Conservation (phyloP, 2,113 vertebrate species). For the Cryptoleucopteryx plumbea region DNA sequence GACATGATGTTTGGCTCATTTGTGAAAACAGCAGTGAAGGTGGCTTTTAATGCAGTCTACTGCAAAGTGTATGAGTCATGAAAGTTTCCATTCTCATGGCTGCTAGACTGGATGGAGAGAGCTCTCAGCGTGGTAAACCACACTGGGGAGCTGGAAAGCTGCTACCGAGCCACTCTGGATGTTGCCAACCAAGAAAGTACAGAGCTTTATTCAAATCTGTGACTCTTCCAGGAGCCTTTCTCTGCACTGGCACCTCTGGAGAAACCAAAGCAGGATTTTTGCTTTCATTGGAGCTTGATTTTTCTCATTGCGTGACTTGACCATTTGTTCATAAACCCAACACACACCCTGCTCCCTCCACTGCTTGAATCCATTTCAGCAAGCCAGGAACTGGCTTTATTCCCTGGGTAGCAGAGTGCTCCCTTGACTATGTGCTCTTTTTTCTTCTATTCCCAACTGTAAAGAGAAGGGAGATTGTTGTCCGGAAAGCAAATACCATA, state of each 20-base stretch:
- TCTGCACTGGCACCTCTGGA: slow-evolving; percentile 12
- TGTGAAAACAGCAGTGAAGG: not conserved
- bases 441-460: slow-evolving; percentile 27
- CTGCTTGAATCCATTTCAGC: not conserved
- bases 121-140: slow-evolving; percentile 59
- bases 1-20: not conserved
- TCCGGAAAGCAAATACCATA: slow-evolving; percentile 1
- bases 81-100: slow-evolving; percentile 51
- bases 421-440: slow-evolving; percentile 14
- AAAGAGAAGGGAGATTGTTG: slow-evolving; percentile 22
- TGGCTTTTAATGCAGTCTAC: slow-evolving; percentile 24
- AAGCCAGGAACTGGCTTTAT: slow-evolving; percentile 34
- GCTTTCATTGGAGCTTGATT: slow-evolving; percentile 42
- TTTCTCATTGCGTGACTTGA: slow-evolving; percentile 50
- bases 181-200: slow-evolving; percentile 31
- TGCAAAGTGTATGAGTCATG: slow-evolving; percentile 38
- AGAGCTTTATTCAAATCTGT: slow-evolving; percentile 37
- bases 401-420: not conserved
- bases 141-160: slow-evolving; percentile 28
- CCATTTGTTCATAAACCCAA: not conserved
- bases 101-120: slow-evolving; percentile 17
- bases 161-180: not conserved
- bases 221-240: slow-evolving; percentile 39
- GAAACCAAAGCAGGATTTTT: slow-evolving; percentile 42
- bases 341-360: not conserved